These are phyloP conservation scores for Drosophila maculinotata DNA, from an alignment of 2,888 invertebrate genomes.

Conservation along the genomic window DNA sequence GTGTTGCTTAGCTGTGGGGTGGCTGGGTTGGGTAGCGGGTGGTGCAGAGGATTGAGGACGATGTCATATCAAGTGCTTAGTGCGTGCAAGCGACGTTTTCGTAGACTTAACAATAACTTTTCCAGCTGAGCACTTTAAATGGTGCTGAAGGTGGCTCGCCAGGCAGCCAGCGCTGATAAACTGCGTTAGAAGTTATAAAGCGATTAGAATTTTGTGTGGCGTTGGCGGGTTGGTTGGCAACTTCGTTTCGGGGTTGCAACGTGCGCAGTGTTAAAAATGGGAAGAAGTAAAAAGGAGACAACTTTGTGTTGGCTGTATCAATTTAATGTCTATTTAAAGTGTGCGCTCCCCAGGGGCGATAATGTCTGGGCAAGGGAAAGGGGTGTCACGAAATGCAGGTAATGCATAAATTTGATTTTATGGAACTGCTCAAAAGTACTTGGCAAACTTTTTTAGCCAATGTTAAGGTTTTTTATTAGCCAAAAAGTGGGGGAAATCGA, in stretches of 20 bases:
- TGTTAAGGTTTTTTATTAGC: constrained; percentile 46
- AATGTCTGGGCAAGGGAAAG: constrained; percentile 12
- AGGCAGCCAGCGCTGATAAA: constrained; percentile 57
- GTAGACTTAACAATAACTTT: constrained; percentile 72
- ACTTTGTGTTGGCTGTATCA: constrained; percentile 61
- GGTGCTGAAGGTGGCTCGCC: constrained; percentile 1
- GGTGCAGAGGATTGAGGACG: not conserved
- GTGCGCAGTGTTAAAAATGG: constrained; percentile 3
- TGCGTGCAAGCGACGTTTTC: constrained; percentile 57
- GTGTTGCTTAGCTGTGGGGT: constrained; percentile 14
- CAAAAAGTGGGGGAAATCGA: constrained; percentile 10
- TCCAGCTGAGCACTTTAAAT: constrained; percentile 44
- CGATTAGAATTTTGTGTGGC: constrained; percentile 68
- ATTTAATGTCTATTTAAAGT: constrained; percentile 76
- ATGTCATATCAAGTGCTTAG: constrained; percentile 66
- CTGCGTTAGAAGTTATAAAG: constrained; percentile 78
- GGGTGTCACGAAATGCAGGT: constrained; percentile 45
- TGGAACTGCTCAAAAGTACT: constrained; percentile 50
- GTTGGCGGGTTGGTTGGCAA: constrained; percentile 30
- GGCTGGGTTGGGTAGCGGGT: not conserved
- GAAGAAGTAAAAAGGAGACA: constrained; percentile 5
- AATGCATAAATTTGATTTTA: constrained; percentile 75
- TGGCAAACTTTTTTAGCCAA: constrained; percentile 43
- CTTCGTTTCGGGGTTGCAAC: constrained; percentile 20
- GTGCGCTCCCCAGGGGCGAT: constrained; percentile 30